A percentile compares a stretch with the other conserved stretches of the same genome.
Evolutionary conservation across 2,888 invertebrate species (phyloP).

Genomic region (Anorthoa munda): DNA sequence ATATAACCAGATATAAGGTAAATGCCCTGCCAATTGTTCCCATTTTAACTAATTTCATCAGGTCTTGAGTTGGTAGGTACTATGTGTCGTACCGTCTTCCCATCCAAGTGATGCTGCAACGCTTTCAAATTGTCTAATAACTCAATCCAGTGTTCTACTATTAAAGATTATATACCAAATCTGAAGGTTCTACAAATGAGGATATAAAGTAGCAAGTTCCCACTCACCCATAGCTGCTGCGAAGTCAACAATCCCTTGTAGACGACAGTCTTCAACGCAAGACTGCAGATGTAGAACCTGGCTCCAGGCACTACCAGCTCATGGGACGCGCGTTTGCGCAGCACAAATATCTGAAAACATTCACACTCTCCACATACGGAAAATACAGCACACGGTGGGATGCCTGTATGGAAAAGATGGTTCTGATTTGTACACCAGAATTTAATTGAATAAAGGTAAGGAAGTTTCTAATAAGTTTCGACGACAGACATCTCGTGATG

Average conservation of each 20-base stretch:
- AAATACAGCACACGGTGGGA: constrained; percentile 56
- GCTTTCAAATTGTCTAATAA: neutral
- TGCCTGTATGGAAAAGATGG: constrained; percentile 66
- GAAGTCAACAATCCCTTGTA: constrained; percentile 99
- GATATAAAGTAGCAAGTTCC: neutral
- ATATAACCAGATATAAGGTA: no score
- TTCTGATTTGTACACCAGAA: neutral
- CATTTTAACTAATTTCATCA: no score
- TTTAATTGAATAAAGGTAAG: neutral
- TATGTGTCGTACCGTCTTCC: neutral
- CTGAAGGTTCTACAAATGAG: neutral
- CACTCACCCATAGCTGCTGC: constrained; percentile 95
- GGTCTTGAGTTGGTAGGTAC: no score
- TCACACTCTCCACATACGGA: constrained; percentile 59
- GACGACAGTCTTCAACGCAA: constrained; percentile 97
- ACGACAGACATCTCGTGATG: constrained; percentile 6
- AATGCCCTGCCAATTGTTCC: no score
- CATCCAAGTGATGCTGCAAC: neutral
- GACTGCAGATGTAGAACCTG: constrained; percentile 98
- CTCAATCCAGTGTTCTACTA: neutral
- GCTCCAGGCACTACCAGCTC: constrained; percentile 96
- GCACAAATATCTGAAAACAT: constrained; percentile 95
- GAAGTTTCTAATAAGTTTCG: neutral
- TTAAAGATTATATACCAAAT: no score
- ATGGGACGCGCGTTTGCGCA: constrained; percentile 98